These are phyloP conservation scores for Eretmochelys imbricata DNA, from an alignment of 2,113 vertebrate species.

Conservation along the genomic window DNA sequence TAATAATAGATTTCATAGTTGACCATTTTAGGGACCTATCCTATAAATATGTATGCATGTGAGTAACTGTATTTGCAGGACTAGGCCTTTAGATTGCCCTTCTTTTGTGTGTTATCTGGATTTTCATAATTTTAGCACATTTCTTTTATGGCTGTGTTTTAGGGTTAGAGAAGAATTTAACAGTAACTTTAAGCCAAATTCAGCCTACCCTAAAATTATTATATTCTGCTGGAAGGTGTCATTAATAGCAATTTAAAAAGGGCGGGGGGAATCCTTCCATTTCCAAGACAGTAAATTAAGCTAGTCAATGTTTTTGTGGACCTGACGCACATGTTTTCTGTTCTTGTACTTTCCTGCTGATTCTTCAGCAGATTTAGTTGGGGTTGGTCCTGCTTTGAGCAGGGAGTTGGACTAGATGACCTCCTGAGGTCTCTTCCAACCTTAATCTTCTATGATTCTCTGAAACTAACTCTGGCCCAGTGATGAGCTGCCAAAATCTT, in stretches of 20 bases:
- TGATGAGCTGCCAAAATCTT: too few relatives aligned
- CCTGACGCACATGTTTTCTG: background rate
- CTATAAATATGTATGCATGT: background rate
- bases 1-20: background rate
- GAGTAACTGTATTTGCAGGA: background rate
- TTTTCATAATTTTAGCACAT: background rate
- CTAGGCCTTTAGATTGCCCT: background rate
- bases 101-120: background rate
- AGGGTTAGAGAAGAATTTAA: background rate
- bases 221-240: background rate
- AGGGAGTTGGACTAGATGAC: too few relatives aligned
- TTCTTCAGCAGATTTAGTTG: background rate
- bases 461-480: background rate
- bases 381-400: too few relatives aligned
- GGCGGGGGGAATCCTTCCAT: background rate
- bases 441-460: too few relatives aligned
- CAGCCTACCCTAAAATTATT: background rate
- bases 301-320: background rate
- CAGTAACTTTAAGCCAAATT: background rate
- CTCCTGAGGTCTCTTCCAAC: too few relatives aligned
- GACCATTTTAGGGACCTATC: background rate
- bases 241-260: background rate
- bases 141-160: background rate
- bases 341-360: background rate
- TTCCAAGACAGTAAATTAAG: background rate